phyloP scores from a whole-genome alignment of 2,888 invertebrate species.

The Strigamia crassipes region DNA sequence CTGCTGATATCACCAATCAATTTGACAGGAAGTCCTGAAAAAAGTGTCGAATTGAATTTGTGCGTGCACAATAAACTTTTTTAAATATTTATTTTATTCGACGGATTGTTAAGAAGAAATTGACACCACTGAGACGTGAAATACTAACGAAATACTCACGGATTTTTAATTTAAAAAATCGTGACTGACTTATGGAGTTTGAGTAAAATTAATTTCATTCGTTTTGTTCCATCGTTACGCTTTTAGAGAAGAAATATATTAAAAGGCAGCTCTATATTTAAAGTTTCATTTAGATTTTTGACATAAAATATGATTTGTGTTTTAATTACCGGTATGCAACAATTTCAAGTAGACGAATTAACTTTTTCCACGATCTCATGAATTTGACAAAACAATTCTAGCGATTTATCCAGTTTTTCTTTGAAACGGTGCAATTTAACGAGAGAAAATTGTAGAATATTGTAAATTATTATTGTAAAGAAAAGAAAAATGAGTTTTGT shows the following conservation, averaged over 20 bases:
- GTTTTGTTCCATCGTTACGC: neutral
- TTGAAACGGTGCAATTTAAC: too few relatives aligned
- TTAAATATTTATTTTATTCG: neutral
- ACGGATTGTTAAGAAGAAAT: neutral
- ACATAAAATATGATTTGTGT: neutral
- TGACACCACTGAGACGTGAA: neutral
- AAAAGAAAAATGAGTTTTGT: too few relatives aligned
- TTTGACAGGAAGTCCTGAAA: conserved; percentile 15
- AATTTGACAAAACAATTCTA: neutral
- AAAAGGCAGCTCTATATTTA: neutral
- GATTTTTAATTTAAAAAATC: neutral
- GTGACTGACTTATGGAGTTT: conserved; percentile 5
- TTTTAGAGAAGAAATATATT: conserved; percentile 5
- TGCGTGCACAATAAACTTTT: neutral
- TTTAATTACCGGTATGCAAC: neutral
- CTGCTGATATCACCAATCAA: neutral
- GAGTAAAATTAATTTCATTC: neutral
- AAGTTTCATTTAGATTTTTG: neutral
- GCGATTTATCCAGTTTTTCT: too few relatives aligned
- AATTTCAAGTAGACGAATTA: neutral
- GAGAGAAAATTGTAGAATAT: neutral
- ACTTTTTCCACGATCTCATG: neutral
- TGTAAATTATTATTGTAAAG: neutral
- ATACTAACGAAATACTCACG: neutral
- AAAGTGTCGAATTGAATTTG: neutral